Conservation (phyloP, 2,113 vertebrate species). For the Bos indicus region DNA sequence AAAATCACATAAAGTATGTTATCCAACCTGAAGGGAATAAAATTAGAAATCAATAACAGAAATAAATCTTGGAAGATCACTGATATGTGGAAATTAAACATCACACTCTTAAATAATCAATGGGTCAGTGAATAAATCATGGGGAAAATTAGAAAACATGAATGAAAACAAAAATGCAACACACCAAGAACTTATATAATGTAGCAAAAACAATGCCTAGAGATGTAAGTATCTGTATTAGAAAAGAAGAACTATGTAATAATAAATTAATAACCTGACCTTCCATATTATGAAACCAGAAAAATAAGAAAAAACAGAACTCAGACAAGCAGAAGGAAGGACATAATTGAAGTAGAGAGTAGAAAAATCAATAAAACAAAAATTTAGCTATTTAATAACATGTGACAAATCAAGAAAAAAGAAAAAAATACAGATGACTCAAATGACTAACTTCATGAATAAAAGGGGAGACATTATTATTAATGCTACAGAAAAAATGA, state of each 20-base stretch:
- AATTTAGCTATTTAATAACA: neutral
- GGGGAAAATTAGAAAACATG: neutral
- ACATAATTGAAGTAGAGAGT: neutral
- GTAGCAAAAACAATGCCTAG: neutral
- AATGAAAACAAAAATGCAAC: neutral
- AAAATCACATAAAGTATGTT: neutral
- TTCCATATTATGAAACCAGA: neutral
- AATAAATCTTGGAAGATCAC: neutral
- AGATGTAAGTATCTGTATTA: neutral
- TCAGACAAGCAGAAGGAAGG: neutral
- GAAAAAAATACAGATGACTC: neutral
- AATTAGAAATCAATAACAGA: neutral
- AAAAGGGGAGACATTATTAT: neutral
- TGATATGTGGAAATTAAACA: neutral
- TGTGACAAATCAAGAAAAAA: neutral
- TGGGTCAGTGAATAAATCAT: neutral
- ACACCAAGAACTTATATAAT: neutral
- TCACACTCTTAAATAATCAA: neutral
- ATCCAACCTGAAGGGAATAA: neutral
- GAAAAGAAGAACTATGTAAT: neutral
- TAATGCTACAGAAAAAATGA: neutral
- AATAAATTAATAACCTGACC: neutral
- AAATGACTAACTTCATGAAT: neutral
- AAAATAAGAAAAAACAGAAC: neutral
- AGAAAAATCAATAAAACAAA: neutral